phyloP scores from a whole-genome alignment of 2,797 vertebrate genomes.

The Pagetopsis macropterus region DNA sequence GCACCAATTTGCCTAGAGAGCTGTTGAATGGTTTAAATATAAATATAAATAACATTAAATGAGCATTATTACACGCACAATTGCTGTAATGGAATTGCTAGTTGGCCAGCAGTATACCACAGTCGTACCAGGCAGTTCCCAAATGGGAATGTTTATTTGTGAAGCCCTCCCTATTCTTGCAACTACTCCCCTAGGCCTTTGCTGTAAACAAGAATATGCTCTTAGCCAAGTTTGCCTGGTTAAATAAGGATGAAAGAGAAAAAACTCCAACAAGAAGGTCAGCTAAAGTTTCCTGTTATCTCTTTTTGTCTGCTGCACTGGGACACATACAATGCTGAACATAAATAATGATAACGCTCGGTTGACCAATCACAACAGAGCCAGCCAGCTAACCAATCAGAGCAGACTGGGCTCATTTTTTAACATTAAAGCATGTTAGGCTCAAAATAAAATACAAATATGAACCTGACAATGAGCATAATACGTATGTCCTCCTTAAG shows the following conservation, averaged over 20 bases:
- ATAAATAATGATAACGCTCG: constrained; percentile 33
- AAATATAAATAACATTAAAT: constrained; percentile 31
- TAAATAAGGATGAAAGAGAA: constrained; percentile 60
- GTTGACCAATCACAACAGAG: no score
- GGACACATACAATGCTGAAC: constrained; percentile 7
- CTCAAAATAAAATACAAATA: no score
- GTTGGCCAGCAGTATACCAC: constrained; percentile 13
- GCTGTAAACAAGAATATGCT: constrained; percentile 76
- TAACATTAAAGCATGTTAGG: no score
- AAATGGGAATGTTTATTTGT: constrained; percentile 48
- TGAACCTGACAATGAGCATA: no score
- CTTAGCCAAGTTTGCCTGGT: constrained; percentile 53
- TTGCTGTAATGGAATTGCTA: constrained; percentile 27
- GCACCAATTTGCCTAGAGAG: constrained; percentile 25
- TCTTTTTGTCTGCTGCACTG: constrained; percentile 10
- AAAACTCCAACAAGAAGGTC: constrained; percentile 44
- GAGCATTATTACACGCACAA: constrained; percentile 15
- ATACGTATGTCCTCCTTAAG: no score
- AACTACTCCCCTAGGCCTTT: constrained; percentile 45
- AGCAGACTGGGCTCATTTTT: no score
- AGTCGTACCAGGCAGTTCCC: constrained; percentile 28
- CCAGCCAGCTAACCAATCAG: no score
- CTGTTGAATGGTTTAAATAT: constrained; percentile 33
- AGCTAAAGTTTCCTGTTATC: constrained; percentile 32
- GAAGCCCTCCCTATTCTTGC: constrained; percentile 38